Conservation (phyloP, 92 coral and sea anemone genomes). For the Isaurus tuberculatus region DNA sequence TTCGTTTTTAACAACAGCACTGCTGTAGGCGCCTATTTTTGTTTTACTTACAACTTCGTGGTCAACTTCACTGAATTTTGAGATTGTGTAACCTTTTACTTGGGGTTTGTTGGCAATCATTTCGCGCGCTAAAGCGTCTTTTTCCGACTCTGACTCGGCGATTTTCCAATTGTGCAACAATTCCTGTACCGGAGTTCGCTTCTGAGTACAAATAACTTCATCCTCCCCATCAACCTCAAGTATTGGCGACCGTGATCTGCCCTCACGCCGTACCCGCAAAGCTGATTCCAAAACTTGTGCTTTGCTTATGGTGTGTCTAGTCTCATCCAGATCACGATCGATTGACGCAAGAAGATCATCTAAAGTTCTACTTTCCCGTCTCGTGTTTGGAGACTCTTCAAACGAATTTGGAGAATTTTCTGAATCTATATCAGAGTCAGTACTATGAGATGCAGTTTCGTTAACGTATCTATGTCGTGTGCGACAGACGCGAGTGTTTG, state of each 20-base stretch:
- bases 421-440: conserved; percentile 39
- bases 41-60: conserved; percentile 1
- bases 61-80: neutral
- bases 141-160: conserved; percentile 38
- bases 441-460: conserved; percentile 4
- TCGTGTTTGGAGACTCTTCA: conserved; percentile 29
- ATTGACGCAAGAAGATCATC: conserved; percentile 85
- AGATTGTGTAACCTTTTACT: neutral
- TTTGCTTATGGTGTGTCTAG: conserved; percentile 81
- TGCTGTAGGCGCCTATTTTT: neutral
- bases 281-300: conserved; percentile 89
- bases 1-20: conserved; percentile 12
- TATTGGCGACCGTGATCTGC: conserved; percentile 27
- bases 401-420: conserved; percentile 31
- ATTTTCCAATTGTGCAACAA: conserved; percentile 44
- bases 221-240: conserved; percentile 18
- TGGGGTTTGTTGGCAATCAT: conserved; percentile 45
- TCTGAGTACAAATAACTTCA: conserved; percentile 21
- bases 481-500: conserved; percentile 25
- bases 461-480: conserved; percentile 41
- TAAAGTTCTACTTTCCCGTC: conserved; percentile 55
- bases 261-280: conserved; percentile 61
- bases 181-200: conserved; percentile 42
- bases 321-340: conserved; percentile 89
- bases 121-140: conserved; percentile 45